Evolutionary conservation across 2,797 vertebrate species (phyloP).

Genomic region (Hemitrygon akajei): DNA sequence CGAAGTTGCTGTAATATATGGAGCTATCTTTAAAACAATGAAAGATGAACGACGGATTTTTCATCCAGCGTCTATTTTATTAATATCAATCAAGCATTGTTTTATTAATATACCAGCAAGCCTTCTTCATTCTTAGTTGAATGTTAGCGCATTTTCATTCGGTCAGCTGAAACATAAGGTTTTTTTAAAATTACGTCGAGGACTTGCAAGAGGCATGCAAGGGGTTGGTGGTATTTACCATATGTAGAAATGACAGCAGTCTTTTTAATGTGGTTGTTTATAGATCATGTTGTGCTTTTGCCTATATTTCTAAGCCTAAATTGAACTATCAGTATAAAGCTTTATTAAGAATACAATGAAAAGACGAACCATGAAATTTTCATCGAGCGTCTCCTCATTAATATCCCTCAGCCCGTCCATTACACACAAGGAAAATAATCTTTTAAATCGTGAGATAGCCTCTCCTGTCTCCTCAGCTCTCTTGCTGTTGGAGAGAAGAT

Average conservation of each 20-base stretch:
- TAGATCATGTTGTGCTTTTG: no score
- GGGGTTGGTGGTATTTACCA: no score
- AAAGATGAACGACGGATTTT: not conserved
- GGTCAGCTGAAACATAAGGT: no score
- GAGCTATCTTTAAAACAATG: not conserved
- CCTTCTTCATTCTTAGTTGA: no score
- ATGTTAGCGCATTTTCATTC: no score
- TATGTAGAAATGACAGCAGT: no score
- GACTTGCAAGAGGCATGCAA: no score
- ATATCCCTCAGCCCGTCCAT: not conserved
- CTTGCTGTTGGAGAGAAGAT: conserved; percentile 43
- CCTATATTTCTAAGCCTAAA: no score
- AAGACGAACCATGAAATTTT: not conserved
- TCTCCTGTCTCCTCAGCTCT: not conserved
- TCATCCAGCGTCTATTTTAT: not conserved
- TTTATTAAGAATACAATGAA: not conserved
- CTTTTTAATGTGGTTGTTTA: no score
- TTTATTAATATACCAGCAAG: no score
- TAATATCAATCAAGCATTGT: not conserved
- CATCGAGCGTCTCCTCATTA: not conserved
- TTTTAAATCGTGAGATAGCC: conserved; percentile 37
- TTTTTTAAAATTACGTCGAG: no score
- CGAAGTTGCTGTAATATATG: not conserved
- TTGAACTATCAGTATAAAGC: no score
- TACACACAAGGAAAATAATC: conserved; percentile 34